These are phyloP conservation scores for Cyaniris semiargus DNA, from an alignment of 2,888 invertebrate species.

Conservation along the genomic window DNA sequence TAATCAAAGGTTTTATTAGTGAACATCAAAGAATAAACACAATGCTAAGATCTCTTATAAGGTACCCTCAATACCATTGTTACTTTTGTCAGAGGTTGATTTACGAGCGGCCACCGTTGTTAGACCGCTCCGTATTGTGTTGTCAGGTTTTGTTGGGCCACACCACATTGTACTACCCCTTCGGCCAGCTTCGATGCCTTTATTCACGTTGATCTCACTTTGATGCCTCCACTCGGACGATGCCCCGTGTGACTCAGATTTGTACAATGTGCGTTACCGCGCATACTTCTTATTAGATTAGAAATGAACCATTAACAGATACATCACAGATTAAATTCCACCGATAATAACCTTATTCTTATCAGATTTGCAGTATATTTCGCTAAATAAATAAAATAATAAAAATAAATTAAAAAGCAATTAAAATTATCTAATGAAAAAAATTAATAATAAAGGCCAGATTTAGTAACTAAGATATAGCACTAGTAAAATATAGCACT, in stretches of 20 bases:
- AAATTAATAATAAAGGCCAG: neutral
- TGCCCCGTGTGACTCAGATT: conserved; percentile 58
- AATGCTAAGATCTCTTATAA: conserved; percentile 80
- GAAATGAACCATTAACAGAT: conserved; percentile 22
- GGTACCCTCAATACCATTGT: conserved; percentile 81
- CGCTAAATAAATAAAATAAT: neutral
- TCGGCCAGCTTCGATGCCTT: conserved; percentile 71
- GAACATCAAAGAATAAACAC: conserved; percentile 79
- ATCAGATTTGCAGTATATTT: neutral
- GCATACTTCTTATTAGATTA: conserved; percentile 1
- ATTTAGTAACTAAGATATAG: neutral
- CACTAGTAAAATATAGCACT: neutral
- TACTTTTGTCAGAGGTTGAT: conserved; percentile 80
- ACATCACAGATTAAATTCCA: neutral
- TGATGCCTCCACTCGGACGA: conserved; percentile 71
- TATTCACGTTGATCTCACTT: conserved; percentile 75
- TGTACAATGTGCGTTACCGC: conserved; percentile 37
- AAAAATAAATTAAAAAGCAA: neutral
- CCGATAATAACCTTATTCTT: neutral
- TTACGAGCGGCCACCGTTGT: conserved; percentile 80
- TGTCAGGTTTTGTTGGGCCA: conserved; percentile 78
- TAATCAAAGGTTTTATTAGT: conserved; percentile 81
- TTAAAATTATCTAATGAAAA: neutral
- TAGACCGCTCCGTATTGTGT: conserved; percentile 76
- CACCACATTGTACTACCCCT: conserved; percentile 78